Evolutionary conservation across 2,797 vertebrate genomes (phyloP).

Genomic region (Coregonus ussuriensis): DNA sequence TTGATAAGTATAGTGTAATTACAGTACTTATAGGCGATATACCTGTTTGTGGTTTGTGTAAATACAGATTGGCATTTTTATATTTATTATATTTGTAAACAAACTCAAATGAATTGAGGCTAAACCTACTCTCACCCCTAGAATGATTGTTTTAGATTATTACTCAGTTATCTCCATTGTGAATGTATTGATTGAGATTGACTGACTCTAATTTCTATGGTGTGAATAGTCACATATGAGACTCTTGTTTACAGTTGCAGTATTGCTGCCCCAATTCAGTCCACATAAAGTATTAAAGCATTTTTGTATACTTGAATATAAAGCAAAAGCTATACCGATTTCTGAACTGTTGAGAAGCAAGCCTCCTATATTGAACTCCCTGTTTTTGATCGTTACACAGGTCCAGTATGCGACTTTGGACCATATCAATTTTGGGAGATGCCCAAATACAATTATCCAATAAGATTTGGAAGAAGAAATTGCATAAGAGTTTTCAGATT

Average conservation of each 20-base stretch:
- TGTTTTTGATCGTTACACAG: neutral
- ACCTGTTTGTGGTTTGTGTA: too few relatives aligned
- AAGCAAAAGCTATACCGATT: neutral
- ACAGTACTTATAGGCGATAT: too few relatives aligned
- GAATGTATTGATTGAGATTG: neutral
- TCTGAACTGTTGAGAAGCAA: neutral
- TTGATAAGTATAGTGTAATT: too few relatives aligned
- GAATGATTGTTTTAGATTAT: neutral
- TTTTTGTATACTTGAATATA: neutral
- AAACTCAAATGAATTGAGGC: neutral
- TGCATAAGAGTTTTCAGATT: neutral
- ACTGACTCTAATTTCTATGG: neutral
- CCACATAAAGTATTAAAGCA: neutral
- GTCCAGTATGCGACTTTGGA: constrained; percentile 14
- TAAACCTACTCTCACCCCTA: neutral
- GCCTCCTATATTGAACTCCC: neutral
- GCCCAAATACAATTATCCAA: neutral
- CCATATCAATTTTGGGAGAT: neutral
- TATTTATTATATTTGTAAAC: neutral
- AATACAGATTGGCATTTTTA: neutral
- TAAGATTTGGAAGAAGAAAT: neutral
- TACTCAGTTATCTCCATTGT: neutral
- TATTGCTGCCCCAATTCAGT: neutral
- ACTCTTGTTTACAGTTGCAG: neutral
- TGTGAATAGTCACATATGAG: neutral